These are phyloP conservation scores for Urosaurus nigricauda DNA, from an alignment of 2,797 vertebrate species.

Conservation along the genomic window DNA sequence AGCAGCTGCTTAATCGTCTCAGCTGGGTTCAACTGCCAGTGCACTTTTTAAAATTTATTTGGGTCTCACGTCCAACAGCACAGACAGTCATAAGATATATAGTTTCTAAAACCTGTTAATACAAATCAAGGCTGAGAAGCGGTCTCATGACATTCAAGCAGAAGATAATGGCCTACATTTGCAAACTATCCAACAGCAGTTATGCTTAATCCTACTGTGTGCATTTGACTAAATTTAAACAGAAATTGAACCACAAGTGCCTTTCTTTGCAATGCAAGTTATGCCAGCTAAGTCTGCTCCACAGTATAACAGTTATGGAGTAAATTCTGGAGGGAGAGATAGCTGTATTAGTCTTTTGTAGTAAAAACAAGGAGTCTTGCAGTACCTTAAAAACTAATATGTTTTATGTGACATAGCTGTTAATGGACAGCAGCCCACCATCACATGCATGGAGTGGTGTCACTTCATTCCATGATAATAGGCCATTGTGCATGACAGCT, in stretches of 20 bases:
- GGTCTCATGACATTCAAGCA: conserved; percentile 38
- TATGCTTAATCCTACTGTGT: not conserved
- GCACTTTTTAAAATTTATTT: conserved; percentile 43
- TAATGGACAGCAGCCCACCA: too few species aligned
- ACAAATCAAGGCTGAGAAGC: conserved; percentile 2
- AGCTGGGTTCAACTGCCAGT: conserved; percentile 49
- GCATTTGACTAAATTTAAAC: not conserved
- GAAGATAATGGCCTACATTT: conserved; percentile 37
- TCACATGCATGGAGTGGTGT: too few species aligned
- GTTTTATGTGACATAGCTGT: too few species aligned
- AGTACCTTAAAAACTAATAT: too few species aligned
- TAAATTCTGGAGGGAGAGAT: too few species aligned
- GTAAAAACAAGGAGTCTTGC: too few species aligned
- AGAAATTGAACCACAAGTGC: not conserved
- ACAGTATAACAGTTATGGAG: not conserved
- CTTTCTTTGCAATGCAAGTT: conserved; percentile 19
- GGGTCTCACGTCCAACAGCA: conserved; percentile 23
- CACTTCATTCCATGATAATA: too few species aligned
- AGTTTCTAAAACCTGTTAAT: conserved; percentile 38
- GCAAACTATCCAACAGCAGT: not conserved
- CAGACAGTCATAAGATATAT: conserved; percentile 36
- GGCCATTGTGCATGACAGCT: too few species aligned
- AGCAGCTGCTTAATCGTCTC: conserved; percentile 50
- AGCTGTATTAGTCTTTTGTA: too few species aligned
- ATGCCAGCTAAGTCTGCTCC: not conserved